These are phyloP conservation scores for Sarcophaga peregrina DNA, from an alignment of 1,140 invertebrate species.

Conservation along the genomic window DNA sequence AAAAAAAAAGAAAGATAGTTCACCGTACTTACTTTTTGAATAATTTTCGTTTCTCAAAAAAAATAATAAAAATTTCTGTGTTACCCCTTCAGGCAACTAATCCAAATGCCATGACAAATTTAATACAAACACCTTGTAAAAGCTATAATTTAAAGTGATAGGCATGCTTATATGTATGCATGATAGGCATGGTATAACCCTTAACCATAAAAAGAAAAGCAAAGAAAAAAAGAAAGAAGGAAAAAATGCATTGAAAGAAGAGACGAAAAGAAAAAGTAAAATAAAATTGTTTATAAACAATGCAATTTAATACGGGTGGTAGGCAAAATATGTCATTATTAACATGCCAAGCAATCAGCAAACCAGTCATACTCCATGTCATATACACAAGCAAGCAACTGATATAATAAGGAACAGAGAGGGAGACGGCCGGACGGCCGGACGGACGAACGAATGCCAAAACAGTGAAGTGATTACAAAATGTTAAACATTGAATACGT, in stretches of 20 bases:
- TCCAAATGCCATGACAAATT: neutral
- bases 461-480: too few species aligned
- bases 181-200: neutral
- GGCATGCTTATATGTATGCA: neutral
- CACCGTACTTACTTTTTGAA: too few species aligned
- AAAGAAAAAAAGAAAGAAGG: too few species aligned
- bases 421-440: neutral
- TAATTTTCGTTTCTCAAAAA: too few species aligned
- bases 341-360: conserved; percentile 39
- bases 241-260: too few species aligned
- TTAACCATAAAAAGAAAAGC: neutral
- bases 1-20: too few species aligned
- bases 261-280: too few species aligned
- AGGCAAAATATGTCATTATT: conserved; percentile 41
- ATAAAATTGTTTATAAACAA: conserved; percentile 27
- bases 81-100: neutral
- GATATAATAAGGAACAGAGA: neutral
- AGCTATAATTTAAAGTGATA: neutral
- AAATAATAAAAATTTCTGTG: too few species aligned
- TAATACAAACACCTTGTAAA: neutral
- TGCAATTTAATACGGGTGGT: conserved; percentile 38
- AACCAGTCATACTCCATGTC: conserved; percentile 33
- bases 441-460: neutral
- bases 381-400: too few species aligned
- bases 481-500: neutral